Conservation (phyloP, 2,113 vertebrate genomes). For the Brachyistius frenatus region DNA sequence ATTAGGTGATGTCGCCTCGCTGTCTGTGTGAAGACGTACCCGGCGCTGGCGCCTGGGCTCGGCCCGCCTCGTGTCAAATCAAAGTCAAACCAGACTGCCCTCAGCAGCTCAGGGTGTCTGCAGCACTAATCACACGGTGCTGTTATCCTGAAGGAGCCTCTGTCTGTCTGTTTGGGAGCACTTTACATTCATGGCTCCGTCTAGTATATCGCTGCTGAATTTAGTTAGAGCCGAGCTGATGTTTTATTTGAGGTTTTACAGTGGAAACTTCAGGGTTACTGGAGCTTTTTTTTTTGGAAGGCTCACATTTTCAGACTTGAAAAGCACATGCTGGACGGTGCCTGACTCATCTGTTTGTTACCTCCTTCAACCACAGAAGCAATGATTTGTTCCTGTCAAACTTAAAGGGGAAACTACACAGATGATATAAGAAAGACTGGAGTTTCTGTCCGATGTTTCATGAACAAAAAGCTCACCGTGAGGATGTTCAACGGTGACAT, state of each 20-base stretch:
- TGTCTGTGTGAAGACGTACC: conserved; percentile 91
- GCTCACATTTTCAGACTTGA: conserved; percentile 40
- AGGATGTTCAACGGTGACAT: too few species aligned
- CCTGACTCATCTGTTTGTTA: neutral
- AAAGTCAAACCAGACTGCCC: conserved; percentile 80
- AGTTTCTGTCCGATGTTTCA: neutral
- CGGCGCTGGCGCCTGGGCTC: conserved; percentile 86
- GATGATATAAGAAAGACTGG: neutral
- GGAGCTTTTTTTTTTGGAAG: conserved; percentile 28
- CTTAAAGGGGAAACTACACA: neutral
- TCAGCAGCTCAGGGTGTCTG: conserved; percentile 34
- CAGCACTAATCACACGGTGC: conserved; percentile 34
- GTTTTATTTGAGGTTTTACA: conserved; percentile 70
- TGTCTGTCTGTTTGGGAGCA: conserved; percentile 39
- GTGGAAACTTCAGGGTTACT: conserved; percentile 70
- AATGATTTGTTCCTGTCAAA: conserved; percentile 6
- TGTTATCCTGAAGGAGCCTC: conserved; percentile 27
- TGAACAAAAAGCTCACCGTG: too few species aligned
- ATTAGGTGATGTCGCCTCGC: conserved; percentile 91
- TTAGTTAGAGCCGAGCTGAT: conserved; percentile 39
- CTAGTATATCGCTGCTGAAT: conserved; percentile 24
- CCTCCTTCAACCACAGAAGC: neutral
- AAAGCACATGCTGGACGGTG: conserved; percentile 15
- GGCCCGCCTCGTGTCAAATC: conserved; percentile 88
- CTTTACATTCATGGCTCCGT: conserved; percentile 35